Evolutionary conservation across 2,888 invertebrate genomes (phyloP).

Genomic region (Camponotus fellah): DNA sequence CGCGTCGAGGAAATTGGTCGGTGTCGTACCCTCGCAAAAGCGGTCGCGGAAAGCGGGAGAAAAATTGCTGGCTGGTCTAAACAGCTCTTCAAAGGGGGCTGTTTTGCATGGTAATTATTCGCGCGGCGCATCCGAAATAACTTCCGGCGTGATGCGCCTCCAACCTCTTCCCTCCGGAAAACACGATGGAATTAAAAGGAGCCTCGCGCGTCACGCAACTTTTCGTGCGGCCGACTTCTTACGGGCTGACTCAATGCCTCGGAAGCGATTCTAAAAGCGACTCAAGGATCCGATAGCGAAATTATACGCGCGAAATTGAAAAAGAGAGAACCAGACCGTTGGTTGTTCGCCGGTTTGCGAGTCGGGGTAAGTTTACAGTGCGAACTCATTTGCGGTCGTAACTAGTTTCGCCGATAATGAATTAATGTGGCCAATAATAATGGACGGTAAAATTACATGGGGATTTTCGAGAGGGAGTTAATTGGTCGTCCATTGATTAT

Average conservation of each 20-base stretch:
- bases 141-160: constrained; percentile 61
- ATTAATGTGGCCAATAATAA: constrained; percentile 49
- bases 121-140: constrained; percentile 60
- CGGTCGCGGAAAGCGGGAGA: constrained; percentile 22
- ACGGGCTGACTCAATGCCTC: neutral
- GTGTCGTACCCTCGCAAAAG: constrained; percentile 25
- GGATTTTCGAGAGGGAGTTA: constrained; percentile 56
- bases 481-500: constrained; percentile 57
- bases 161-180: constrained; percentile 13
- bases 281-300: constrained; percentile 29
- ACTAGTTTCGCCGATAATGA: constrained; percentile 44
- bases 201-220: constrained; percentile 41
- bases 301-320: constrained; percentile 43
- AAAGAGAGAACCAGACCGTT: constrained; percentile 30
- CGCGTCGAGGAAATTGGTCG: constrained; percentile 67
- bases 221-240: constrained; percentile 29
- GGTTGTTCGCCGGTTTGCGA: constrained; percentile 32
- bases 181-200: constrained; percentile 41
- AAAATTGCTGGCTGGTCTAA: constrained; percentile 60
- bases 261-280: constrained; percentile 19
- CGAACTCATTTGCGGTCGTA: constrained; percentile 29
- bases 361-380: constrained; percentile 11
- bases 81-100: constrained; percentile 63
- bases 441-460: constrained; percentile 37
- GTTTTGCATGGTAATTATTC: constrained; percentile 72